Base-by-base conservation (phyloP, 2,113 vertebrate genomes). In the Leptocoma aspasia region DNA sequence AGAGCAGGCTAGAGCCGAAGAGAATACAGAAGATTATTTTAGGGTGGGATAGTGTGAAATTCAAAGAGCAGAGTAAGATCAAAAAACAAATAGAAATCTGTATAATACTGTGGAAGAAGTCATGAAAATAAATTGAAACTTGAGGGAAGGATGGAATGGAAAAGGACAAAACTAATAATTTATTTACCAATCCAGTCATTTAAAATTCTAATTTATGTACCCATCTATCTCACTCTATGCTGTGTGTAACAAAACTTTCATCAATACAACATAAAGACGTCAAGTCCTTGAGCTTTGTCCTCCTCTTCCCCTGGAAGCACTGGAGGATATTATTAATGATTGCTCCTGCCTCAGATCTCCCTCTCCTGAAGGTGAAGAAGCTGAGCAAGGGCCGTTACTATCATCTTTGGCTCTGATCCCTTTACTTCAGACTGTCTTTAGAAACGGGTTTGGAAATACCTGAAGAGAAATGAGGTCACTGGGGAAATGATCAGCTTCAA, bases 121-220 rank as follows among this genome's bases (percentile, higher is more conserved):
- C 21, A 79, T 69, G 49, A 95, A 85, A 95, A 93, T 76, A 93
- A 90, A 94, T 82, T 93, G 70, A 94, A 85, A 49, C 82, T 93
- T 90, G 37, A 42, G 90, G 88, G n/a, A 72, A 92, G 27, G 39
- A 80, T 92, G 42, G 63, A 72, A 90, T 66, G 3, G 16, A 20
- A 86, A 94, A 88, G 37, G 54, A 91, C 31, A 93, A 92, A 95
- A 50, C 59, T 82, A 94, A 92, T 88, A 90, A 92, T 90, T 95
- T 93, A 95, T 97, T 95, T 92, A 94, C 66, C 18, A 61, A 66
- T 57, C 41, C 54, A 70, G 33, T 45, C 0, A 94, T 86, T 82
- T 90, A 72, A 90, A 91, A 92, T 95, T 95, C 88, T 93, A 92
- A 93, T 90, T 94, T 90, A 88, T 77, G 59, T 87, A 76, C 52